Percentiles rank a stretch among this genome's conserved stretches.
phyloP scores from a whole-genome alignment of 2,888 invertebrate genomes.

The Caenorhabditis japonica region DNA sequence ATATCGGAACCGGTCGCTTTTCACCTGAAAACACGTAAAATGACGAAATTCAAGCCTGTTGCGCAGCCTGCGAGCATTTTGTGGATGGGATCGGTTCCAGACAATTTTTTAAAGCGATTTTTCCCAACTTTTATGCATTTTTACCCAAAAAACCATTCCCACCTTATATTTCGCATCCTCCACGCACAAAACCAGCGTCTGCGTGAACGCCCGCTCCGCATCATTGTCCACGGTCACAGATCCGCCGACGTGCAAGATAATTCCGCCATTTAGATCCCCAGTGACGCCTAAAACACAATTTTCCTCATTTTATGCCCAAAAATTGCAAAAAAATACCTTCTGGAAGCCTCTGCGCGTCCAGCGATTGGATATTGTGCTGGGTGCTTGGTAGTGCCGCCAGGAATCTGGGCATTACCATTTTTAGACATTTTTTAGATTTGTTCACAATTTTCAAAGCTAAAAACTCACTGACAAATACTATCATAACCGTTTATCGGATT shows the following conservation, averaged over 20 bases:
- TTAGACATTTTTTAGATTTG: not conserved
- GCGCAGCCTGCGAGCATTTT: no score
- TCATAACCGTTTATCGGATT: conserved; percentile 87
- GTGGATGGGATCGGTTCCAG: no score
- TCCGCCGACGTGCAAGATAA: conserved; percentile 45
- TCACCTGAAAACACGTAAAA: conserved; percentile 52
- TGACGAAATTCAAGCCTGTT: not conserved
- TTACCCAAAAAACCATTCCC: no score
- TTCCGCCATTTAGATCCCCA: conserved; percentile 29
- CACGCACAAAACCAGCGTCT: conserved; percentile 54
- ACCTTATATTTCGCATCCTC: conserved; percentile 65
- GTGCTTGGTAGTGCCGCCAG: conserved; percentile 87
- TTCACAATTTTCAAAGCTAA: no score
- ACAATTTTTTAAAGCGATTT: no score
- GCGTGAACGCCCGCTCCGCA: conserved; percentile 48
- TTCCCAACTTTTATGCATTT: no score
- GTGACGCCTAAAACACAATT: conserved; percentile 16
- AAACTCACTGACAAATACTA: conserved; percentile 83
- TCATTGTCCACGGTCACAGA: conserved; percentile 42
- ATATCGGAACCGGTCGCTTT: conserved; percentile 66
- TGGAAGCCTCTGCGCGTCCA: conserved; percentile 85
- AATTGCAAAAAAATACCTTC: no score
- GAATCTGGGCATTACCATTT: conserved; percentile 80
- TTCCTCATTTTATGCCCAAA: not conserved
- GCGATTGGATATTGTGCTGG: conserved; percentile 84